Evolutionary conservation across 1,140 invertebrate genomes (phyloP).

Genomic region (Choristoneura fumiferana): DNA sequence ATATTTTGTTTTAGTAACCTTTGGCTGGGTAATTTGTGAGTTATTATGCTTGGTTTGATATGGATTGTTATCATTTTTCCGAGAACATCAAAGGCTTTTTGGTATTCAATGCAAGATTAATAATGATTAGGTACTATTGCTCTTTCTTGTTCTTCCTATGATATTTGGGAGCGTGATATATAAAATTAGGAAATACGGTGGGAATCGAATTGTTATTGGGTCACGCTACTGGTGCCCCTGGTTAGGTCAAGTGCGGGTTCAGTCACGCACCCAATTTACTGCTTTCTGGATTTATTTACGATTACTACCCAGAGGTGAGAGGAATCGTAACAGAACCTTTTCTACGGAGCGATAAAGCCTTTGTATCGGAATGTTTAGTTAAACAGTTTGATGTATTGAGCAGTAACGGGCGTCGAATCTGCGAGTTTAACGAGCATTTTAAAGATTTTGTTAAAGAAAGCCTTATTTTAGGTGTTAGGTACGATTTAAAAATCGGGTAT

Average conservation of each 20-base stretch:
- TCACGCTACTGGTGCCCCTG: too few relatives aligned
- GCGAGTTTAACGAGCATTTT: background rate
- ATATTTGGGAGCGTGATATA: too few relatives aligned
- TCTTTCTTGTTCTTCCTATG: too few relatives aligned
- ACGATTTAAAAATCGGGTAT: too few relatives aligned
- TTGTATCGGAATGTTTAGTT: conserved; percentile 24
- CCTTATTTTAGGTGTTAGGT: too few relatives aligned
- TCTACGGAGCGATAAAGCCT: conserved; percentile 19
- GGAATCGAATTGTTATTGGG: too few relatives aligned
- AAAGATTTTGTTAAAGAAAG: too few relatives aligned
- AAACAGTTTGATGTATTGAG: conserved; percentile 23
- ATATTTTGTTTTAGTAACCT: conserved; percentile 12
- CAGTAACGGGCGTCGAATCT: conserved; percentile 17
- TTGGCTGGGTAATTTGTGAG: conserved; percentile 12
- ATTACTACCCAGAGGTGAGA: conserved; percentile 38
- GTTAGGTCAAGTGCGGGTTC: background rate
- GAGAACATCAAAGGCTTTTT: too few relatives aligned
- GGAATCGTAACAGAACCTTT: conserved; percentile 31
- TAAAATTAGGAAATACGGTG: too few relatives aligned
- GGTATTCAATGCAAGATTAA: too few relatives aligned
- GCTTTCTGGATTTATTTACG: conserved; percentile 42
- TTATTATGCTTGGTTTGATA: background rate
- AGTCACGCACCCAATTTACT: conserved; percentile 42
- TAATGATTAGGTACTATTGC: too few relatives aligned
- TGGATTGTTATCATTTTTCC: too few relatives aligned